Base-by-base conservation (phyloP, 2,888 invertebrate species). In the Nomada hirtipes region DNA sequence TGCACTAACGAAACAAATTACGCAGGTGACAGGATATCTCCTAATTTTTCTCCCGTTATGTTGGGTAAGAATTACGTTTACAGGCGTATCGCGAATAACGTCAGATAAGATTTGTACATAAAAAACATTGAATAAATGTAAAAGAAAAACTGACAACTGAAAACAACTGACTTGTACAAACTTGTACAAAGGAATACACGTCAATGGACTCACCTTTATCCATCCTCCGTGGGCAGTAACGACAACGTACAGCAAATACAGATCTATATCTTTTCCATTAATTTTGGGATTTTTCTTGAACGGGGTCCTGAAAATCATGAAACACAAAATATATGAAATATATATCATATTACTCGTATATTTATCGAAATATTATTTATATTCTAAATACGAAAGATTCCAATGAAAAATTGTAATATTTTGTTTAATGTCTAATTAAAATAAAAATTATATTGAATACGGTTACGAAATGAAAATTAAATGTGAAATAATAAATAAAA, bases 211-310 rank as follows among this genome's bases (percentile, higher is more conserved):
- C 94, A 99, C 99, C 97, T 98, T 99, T 89, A 98, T 96, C 96
- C 99, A 97, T 90, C 99, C 99, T 90, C 99, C 99, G 91, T 97
- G 96, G 86, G 97, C 97, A 90, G 98, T 98, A 70, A 99, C 99
- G 92, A 98, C 96, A 90, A 96, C 96, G 94, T 99, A 99, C 89
- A 99, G 96, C 83, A 97, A 96, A 94, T 97, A 98, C 88, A 99
- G 95, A 95, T 99, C 99, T 92, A 99, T 96, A 94, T 98, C 97
- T 91, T 97, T 96, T 77, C 99, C 98, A 95, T 97, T 98, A 83
- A 99, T 96, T 93, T 96, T 94, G 94, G 96, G 94, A 88, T 95
- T 94, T 90, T 96, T 96, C 94, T 95, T 96, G 95, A 95, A 96
- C 89, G 95, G 93, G 42, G 95, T 95, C 89, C 97, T 97, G 94